Evolutionary conservation across 2,888 invertebrate genomes (phyloP).

Genomic region (Papilio protenor): DNA sequence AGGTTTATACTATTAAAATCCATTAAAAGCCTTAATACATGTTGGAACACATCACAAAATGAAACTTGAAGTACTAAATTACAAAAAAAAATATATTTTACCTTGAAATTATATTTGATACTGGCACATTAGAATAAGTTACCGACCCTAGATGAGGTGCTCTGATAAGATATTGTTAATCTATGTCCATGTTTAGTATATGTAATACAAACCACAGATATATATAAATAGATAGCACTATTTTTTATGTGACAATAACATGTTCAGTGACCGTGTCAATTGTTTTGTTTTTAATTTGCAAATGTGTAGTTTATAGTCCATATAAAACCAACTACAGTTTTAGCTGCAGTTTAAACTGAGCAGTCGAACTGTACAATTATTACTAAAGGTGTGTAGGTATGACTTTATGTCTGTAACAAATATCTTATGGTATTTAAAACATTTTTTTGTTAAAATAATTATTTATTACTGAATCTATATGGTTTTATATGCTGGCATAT

Average conservation of each 20-base stretch:
- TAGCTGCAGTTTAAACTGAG: no score
- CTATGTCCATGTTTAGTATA: conserved; percentile 20
- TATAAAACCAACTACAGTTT: neutral
- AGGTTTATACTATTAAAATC: neutral
- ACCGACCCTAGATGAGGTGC: conserved; percentile 39
- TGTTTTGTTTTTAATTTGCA: conserved; percentile 15
- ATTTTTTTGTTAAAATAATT: neutral
- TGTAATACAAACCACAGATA: conserved; percentile 34
- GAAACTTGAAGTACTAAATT: conserved; percentile 33
- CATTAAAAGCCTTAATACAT: conserved; percentile 25
- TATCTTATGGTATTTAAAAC: conserved; percentile 13
- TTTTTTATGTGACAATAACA: conserved; percentile 40
- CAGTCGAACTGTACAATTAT: no score
- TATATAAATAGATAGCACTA: conserved; percentile 32
- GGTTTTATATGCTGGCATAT: neutral
- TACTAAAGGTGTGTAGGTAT: no score
- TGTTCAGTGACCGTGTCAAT: conserved; percentile 14
- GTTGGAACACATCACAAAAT: conserved; percentile 13
- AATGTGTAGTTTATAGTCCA: neutral
- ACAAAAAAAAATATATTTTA: conserved; percentile 50
- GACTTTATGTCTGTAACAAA: neutral
- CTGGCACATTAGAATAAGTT: conserved; percentile 47
- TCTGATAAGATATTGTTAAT: conserved; percentile 35
- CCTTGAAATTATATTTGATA: conserved; percentile 67
- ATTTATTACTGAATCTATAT: conserved; percentile 3